Conservation (phyloP, 2,113 vertebrate species). For the Empidonax traillii region DNA sequence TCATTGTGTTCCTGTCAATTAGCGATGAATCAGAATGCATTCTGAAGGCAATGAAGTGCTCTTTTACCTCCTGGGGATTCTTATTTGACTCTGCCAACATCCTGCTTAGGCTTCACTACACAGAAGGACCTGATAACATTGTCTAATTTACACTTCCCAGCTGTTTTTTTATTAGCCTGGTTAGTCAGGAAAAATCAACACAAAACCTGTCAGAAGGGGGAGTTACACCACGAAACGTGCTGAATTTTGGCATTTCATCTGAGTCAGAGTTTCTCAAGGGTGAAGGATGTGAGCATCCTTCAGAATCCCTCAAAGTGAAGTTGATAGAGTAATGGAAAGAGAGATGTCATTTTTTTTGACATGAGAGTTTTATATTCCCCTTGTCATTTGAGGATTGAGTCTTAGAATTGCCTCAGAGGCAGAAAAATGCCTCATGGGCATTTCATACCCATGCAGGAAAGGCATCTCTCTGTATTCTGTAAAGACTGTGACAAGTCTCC, state of each 20-base stretch:
- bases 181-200: background rate
- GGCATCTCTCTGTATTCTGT: background rate
- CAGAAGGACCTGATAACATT: background rate
- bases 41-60: background rate
- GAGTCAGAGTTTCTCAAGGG: background rate
- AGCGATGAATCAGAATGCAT: background rate
- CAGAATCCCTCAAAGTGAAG: background rate
- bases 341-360: background rate
- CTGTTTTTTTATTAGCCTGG: background rate
- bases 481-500: background rate
- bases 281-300: background rate
- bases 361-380: background rate
- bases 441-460: background rate
- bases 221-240: fast-evolving
- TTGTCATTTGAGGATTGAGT: background rate
- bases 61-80: background rate
- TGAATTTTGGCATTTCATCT: background rate
- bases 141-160: background rate
- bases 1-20: background rate
- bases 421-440: too few species aligned
- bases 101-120: background rate
- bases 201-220: background rate
- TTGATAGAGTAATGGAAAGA: background rate
- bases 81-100: background rate
- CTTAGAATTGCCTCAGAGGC: background rate